These are phyloP conservation scores for Heptranchias perlo DNA, from an alignment of 2,113 vertebrate genomes.

Conservation along the genomic window DNA sequence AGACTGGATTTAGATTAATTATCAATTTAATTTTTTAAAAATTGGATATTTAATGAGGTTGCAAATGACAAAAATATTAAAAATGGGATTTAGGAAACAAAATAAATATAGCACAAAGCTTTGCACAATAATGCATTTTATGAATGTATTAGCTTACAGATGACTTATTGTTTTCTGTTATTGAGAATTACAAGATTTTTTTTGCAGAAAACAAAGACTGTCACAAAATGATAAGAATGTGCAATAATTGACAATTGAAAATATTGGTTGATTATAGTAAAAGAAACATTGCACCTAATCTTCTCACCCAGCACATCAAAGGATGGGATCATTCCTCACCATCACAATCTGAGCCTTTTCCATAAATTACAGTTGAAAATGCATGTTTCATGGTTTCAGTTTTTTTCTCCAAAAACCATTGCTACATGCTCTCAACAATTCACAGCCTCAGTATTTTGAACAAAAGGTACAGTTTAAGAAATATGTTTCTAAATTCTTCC, in stretches of 20 bases:
- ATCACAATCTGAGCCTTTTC: not conserved
- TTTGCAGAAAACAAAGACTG: not conserved
- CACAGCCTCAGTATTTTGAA: not conserved
- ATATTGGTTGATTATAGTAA: not conserved
- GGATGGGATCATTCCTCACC: not conserved
- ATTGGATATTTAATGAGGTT: conserved; percentile 14
- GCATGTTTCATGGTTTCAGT: not conserved
- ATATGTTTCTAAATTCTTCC: not conserved
- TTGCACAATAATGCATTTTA: not conserved
- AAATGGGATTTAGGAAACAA: not conserved
- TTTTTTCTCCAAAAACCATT: not conserved
- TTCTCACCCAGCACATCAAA: not conserved
- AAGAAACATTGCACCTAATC: not conserved
- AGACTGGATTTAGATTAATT: not conserved
- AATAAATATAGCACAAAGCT: not conserved
- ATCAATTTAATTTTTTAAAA: conserved; percentile 33
- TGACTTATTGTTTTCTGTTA: not conserved
- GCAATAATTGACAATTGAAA: not conserved
- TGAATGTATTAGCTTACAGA: not conserved
- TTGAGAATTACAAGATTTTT: not conserved
- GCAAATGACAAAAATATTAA: not conserved
- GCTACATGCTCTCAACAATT: not conserved
- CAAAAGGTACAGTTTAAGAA: not conserved
- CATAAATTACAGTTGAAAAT: not conserved
- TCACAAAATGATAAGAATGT: not conserved